Base-by-base conservation (phyloP, 2,888 invertebrate species). In the Drosophila nigricruria region DNA sequence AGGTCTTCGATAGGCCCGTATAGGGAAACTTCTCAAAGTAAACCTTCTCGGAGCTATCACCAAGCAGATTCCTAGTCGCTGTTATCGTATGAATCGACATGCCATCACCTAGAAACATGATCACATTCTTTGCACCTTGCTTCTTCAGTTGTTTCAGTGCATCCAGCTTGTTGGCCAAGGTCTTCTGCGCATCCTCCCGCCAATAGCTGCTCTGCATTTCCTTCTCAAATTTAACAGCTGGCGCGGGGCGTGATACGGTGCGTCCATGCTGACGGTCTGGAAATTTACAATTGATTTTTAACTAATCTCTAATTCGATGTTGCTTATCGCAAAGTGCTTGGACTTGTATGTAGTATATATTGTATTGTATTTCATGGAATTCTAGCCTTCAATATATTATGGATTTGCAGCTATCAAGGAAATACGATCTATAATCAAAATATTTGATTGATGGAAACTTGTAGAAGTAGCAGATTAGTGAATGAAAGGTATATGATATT, bases 71-170 rank as follows among this genome's bases (percentile, higher is more conserved):
- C 67, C 96, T 92, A 0, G 96, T 94, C 0, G 96, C 96, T 2
- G 95, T 94, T 20, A 96, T 90, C 0, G 96, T 96, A 9, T 96
- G 94, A n/a, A 96, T 93, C 1, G 96, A 95, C 96, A 96, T 96
- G n/a, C 96, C 96, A 91, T 96, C 96, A 1, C 96, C 96, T 47
- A 96, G 91, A 82, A 96, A 96, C 80, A 96, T 83, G 61, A 96
- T 95, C 14, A 96, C 93, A 92, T 96, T 96, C 90, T 94, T 95
- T 3, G 91, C 93, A 14, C 67, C 75, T 14, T 91, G 90, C 0
- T 73, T 86, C 32, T 91, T 88, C 4, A 69, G 49, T 5, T 74
- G 62, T 12, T 70, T 56, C 3, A 73, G 38, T 1, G 86, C 88
- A 5, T 78, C 66, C 43, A 93, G 61, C 56, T 92, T 91, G 2